Evolutionary conservation across 2,888 invertebrate species (phyloP).

Genomic region (Drosophila robusta): DNA sequence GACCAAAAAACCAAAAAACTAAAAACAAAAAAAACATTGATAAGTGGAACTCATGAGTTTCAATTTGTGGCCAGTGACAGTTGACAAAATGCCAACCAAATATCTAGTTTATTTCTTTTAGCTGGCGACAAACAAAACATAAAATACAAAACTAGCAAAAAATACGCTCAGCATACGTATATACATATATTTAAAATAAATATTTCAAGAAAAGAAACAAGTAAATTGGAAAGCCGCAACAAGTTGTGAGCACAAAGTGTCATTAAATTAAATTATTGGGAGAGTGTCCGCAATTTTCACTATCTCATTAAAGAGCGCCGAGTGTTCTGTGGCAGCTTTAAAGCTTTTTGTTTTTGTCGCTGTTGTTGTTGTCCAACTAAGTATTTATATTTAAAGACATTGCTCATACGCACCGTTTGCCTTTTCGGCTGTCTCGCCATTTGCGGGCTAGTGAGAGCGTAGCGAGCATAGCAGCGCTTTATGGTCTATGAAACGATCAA

Average conservation of each 20-base stretch:
- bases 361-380: not conserved
- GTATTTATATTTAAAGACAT: constrained; percentile 41
- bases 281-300: not conserved
- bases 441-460: constrained; percentile 69
- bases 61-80: constrained; percentile 55
- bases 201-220: not conserved
- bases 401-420: constrained; percentile 76
- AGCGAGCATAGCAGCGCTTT: constrained; percentile 56
- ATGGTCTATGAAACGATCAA: constrained; percentile 76
- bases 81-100: constrained; percentile 64
- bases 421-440: constrained; percentile 44
- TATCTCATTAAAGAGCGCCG: no score
- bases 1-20: constrained; percentile 4
- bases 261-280: constrained; percentile 12
- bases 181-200: constrained; percentile 1
- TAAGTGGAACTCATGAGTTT: constrained; percentile 60
- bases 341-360: not conserved
- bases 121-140: constrained; percentile 26
- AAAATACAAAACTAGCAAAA: constrained; percentile 14
- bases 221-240: constrained; percentile 5
- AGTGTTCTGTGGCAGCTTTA: constrained; percentile 1
- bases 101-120: constrained; percentile 13
- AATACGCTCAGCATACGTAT: constrained; percentile 8
- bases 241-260: constrained; percentile 16
- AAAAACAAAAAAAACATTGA: constrained; percentile 39